Base-by-base conservation (phyloP, 2,888 invertebrate species). In the Pogonocherus hispidulus region DNA sequence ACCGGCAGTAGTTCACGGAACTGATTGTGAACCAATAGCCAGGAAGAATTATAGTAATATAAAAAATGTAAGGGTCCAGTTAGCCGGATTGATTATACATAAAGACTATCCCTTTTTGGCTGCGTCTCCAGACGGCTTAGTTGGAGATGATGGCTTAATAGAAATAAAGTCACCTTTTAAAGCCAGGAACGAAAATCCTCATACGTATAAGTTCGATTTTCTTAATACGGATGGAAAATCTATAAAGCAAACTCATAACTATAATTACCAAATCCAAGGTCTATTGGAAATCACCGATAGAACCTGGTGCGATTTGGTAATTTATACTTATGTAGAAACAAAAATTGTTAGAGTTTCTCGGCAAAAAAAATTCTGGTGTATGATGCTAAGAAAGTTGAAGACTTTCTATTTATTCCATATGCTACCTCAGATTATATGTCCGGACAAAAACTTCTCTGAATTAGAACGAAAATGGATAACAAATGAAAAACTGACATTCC, bases 121-220 rank as follows among this genome's bases (percentile, higher is more conserved):
- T 2, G 63, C 35, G 3, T 63, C 63, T 16, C 46, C 55, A 44
- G 63, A 63, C 19, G 63, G 57, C 9, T 23, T 44, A 52, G 19
- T 66, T 1, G 32, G 47, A 14, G 51, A 56, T 20, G 66, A 62
- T 11, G 66, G 56, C 3, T 16, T 67, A 6, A 62, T 62, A 14
- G 66, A 62, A 47, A 60, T 67, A 14, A 56, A 62, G 56, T 62
- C 62, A 55, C 66, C 66, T 16, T 62, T 37, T 23, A 62, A 35
- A n/a, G 32, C 18, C 19, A 57, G 46, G 22, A 16, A 66, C 14
- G 19, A 35, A 27, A 59, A 66, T 59, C 44, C 54, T 3, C 8
- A 27, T 8, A 54, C 16, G 1, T 35, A 18, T 11, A 55, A 47
- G 35, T 44, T 65, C 3, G 52, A 60, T 8, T 66, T 59, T 37